These are phyloP conservation scores for Carabus problematicus DNA, from an alignment of 2,888 invertebrate genomes.

Conservation along the genomic window DNA sequence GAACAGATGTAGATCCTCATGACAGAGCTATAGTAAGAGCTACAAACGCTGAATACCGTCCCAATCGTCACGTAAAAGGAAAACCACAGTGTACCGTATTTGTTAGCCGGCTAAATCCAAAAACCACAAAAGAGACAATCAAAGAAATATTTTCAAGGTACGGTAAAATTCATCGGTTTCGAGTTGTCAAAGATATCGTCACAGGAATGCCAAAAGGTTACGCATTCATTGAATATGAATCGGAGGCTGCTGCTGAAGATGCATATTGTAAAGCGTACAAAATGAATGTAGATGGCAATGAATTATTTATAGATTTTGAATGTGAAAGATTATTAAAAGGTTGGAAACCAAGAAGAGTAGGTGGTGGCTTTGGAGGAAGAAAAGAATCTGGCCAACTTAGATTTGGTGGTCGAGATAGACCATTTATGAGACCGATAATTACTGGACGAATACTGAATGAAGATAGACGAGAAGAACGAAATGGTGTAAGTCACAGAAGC, in stretches of 20 bases:
- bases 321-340: conserved; percentile 73
- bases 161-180: conserved; percentile 70
- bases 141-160: conserved; percentile 66
- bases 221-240: conserved; percentile 84
- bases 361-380: conserved; percentile 87
- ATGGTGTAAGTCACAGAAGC: conserved; percentile 1
- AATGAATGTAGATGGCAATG: conserved; percentile 69
- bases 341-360: conserved; percentile 85
- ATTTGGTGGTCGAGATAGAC: conserved; percentile 83
- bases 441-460: conserved; percentile 40
- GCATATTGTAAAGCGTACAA: conserved; percentile 70
- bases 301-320: conserved; percentile 80
- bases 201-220: conserved; percentile 85
- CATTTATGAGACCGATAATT: conserved; percentile 72
- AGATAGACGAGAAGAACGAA: conserved; percentile 17
- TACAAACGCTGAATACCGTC: conserved; percentile 68
- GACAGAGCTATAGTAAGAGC: conserved; percentile 80
- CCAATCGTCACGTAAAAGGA: conserved; percentile 72
- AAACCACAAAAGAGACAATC: conserved; percentile 69
- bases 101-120: conserved; percentile 74
- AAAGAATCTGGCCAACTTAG: conserved; percentile 88
- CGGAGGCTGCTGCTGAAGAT: conserved; percentile 65
- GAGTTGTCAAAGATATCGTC: conserved; percentile 78
- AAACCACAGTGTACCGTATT: conserved; percentile 77
- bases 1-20: conserved; percentile 83